Percentiles rank a stretch among this genome's conserved stretches.
These are phyloP conservation scores for Crypturellus undulatus DNA, from an alignment of 2,113 vertebrate genomes.

Conservation along the genomic window DNA sequence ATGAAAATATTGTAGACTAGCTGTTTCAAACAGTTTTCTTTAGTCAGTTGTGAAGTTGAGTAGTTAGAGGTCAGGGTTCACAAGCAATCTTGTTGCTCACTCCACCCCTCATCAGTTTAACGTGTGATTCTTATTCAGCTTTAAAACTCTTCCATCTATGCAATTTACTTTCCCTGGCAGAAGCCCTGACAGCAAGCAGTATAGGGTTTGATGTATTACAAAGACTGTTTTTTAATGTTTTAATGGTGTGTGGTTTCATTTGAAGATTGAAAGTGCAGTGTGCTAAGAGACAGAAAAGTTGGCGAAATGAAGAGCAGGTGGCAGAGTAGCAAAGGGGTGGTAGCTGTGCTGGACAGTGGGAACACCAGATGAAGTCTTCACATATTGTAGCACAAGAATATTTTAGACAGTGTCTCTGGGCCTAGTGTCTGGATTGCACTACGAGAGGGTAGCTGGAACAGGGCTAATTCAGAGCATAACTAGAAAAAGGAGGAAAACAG, in stretches of 20 bases:
- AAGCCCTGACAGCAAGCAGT: not conserved
- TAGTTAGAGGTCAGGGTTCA: not conserved
- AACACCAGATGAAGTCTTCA: not conserved
- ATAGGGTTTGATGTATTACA: not conserved
- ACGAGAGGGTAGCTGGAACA: not conserved
- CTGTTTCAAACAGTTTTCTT: not conserved
- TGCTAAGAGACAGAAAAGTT: not conserved
- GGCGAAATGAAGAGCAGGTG: not conserved
- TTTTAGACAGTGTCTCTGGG: not conserved
- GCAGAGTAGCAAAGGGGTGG: not conserved
- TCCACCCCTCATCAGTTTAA: fast-evolving
- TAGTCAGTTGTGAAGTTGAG: not conserved
- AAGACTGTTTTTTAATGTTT: not conserved
- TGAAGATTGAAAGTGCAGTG: not conserved
- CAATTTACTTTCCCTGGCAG: not conserved
- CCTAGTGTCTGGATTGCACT: fast-evolving
- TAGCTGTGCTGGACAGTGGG: not conserved
- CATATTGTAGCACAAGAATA: not conserved
- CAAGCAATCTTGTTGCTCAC: not conserved
- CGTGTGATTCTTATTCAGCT: fast-evolving
- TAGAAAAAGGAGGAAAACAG: not conserved
- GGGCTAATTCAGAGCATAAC: not conserved
- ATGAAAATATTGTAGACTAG: not conserved
- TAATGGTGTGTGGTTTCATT: not conserved
- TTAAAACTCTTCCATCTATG: fast-evolving